phyloP scores from a whole-genome alignment of 2,797 vertebrate genomes.

The Chiroxiphia lanceolata region DNA sequence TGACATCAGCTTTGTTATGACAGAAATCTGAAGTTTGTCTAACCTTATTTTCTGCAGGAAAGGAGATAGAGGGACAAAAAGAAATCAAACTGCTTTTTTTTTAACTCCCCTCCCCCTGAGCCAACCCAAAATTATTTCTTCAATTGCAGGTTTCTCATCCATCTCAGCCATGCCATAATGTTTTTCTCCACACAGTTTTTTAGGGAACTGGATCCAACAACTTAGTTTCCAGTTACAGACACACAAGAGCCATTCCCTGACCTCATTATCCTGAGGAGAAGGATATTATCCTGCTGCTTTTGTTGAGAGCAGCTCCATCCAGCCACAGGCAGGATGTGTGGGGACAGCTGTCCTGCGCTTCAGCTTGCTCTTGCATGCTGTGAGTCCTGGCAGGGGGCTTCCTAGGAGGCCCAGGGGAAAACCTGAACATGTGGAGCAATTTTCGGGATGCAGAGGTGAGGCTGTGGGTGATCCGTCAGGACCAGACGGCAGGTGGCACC shows the following conservation, averaged over 20 bases:
- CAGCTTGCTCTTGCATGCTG: fast-evolving
- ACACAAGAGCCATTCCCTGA: not conserved
- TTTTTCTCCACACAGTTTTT: not conserved
- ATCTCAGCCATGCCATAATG: not conserved
- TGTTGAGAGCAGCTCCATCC: not conserved
- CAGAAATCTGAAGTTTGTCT: not conserved
- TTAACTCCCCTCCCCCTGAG: not conserved
- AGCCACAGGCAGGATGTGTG: fast-evolving
- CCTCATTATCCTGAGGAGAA: not conserved
- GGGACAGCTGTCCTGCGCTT: not conserved
- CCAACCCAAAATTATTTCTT: not conserved
- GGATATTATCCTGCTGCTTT: not conserved
- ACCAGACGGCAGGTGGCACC: slow-evolving; percentile 54
- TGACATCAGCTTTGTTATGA: not conserved
- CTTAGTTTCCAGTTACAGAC: not conserved
- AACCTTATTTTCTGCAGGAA: not conserved
- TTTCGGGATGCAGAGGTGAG: not conserved
- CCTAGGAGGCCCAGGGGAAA: fast-evolving
- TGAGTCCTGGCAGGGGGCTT: not conserved
- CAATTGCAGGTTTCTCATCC: not conserved
- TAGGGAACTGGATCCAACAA: not conserved
- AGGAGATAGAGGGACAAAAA: not conserved
- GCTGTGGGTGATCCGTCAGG: not conserved
- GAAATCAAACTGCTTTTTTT: not conserved
- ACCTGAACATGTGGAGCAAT: not conserved